Evolutionary conservation across 2,888 invertebrate genomes (phyloP).

Genomic region (Steinernema scapterisci): DNA sequence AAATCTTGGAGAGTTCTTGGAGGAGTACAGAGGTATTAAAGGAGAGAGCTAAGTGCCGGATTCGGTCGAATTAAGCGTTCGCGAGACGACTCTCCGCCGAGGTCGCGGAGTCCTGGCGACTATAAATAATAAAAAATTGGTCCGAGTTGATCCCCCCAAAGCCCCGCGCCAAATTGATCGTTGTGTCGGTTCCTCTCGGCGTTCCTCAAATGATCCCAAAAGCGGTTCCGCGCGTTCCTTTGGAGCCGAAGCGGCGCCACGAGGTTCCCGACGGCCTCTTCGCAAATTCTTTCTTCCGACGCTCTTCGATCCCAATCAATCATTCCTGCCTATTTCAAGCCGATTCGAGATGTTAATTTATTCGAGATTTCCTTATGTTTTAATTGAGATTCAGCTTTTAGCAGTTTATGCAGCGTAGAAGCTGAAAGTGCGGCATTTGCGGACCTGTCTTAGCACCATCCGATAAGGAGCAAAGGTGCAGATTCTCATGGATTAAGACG

Average conservation of each 20-base stretch:
- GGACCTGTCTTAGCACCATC: no score
- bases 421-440: no score
- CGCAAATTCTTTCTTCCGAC: neutral
- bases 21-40: slow-evolving; percentile 14
- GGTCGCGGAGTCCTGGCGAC: slow-evolving; percentile 24
- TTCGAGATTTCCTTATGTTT: no score
- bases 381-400: no score
- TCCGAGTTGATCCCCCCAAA: slow-evolving; percentile 29
- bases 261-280: neutral
- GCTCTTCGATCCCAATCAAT: neutral
- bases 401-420: no score
- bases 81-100: neutral
- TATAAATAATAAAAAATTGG: slow-evolving; percentile 27
- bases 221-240: neutral
- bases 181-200: slow-evolving; percentile 3
- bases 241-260: neutral
- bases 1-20: neutral
- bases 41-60: neutral
- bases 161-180: slow-evolving; percentile 33
- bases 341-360: neutral
- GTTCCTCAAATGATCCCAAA: neutral
- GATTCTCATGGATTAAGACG: no score
- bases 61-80: neutral
- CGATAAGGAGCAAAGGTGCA: no score
- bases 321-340: neutral